Percentiles rank a stretch among this genome's conserved stretches.
Conservation (phyloP, 2,797 vertebrate species). For the Lacerta viridis region DNA sequence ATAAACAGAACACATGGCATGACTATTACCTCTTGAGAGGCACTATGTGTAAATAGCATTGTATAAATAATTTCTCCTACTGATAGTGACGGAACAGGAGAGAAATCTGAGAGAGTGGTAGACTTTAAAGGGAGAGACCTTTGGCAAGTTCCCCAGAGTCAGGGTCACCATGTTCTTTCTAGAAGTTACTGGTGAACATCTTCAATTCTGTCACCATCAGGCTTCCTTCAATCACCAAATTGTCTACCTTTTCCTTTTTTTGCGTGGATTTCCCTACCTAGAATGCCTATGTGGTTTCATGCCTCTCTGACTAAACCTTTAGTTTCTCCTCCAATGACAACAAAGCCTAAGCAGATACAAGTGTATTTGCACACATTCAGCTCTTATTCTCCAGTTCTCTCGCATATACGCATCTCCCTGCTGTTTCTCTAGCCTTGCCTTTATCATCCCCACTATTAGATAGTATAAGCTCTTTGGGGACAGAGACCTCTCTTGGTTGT, state of each 20-base stretch:
- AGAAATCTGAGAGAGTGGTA: neutral
- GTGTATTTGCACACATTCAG: neutral
- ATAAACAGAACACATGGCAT: neutral
- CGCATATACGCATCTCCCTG: neutral
- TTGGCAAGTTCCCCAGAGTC: neutral
- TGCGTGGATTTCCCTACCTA: neutral
- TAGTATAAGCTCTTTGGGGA: neutral
- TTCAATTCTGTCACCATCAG: neutral
- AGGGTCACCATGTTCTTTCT: neutral
- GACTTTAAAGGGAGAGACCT: neutral
- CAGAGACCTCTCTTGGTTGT: neutral
- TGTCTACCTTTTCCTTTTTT: neutral
- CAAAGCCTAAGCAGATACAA: neutral
- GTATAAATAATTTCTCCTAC: neutral
- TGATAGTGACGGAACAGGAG: neutral
- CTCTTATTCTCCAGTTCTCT: neutral
- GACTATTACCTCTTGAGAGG: conserved; percentile 28
- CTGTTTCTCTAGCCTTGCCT: neutral
- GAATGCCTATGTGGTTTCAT: neutral
- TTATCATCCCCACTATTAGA: neutral
- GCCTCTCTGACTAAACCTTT: neutral
- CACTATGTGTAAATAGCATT: conserved; percentile 10
- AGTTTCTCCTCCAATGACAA: neutral
- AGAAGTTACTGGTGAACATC: neutral
- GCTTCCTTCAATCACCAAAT: too few relatives aligned